Evolutionary conservation across 1,140 invertebrate species (phyloP).

Genomic region (Leptinotarsa lineolata): DNA sequence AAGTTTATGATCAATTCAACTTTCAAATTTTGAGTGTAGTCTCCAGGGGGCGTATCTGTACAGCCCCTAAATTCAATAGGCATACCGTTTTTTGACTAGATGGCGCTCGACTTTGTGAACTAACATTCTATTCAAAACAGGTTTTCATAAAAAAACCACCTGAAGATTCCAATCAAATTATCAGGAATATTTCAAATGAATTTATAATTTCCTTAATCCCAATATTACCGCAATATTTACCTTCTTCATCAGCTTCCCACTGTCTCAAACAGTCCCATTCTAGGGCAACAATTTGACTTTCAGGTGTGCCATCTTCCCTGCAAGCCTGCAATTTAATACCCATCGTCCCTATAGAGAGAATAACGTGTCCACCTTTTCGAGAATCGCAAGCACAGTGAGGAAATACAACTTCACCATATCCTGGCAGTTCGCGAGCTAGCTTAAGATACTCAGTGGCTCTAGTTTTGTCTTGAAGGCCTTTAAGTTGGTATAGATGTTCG

Average conservation of each 20-base stretch:
- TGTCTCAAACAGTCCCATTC: conserved; percentile 79
- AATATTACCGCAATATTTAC: not conserved
- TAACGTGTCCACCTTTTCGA: conserved; percentile 88
- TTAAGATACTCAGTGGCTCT: conserved; percentile 89
- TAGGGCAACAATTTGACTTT: conserved; percentile 83
- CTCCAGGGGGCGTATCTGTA: too few relatives aligned
- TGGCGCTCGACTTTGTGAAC: too few relatives aligned
- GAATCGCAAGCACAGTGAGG: conserved; percentile 95
- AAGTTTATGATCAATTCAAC: too few relatives aligned
- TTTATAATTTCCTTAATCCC: too few relatives aligned
- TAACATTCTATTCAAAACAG: too few relatives aligned
- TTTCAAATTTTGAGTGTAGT: too few relatives aligned
- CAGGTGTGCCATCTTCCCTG: conserved; percentile 81
- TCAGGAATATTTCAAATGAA: too few relatives aligned
- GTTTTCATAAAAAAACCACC: too few relatives aligned
- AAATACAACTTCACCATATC: conserved; percentile 91
- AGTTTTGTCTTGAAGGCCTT: conserved; percentile 88
- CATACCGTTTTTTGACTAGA: too few relatives aligned
- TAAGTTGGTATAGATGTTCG: conserved; percentile 90
- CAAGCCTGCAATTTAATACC: conserved; percentile 87
- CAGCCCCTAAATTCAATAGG: too few relatives aligned
- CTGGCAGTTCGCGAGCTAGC: conserved; percentile 81
- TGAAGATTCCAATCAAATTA: too few relatives aligned
- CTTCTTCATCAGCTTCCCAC: conserved; percentile 89
- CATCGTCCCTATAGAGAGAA: conserved; percentile 72